A percentile compares a stretch with the other conserved stretches of the same genome.
Conservation (phyloP, 2,888 invertebrate genomes). For the Stenotaenia linearis region DNA sequence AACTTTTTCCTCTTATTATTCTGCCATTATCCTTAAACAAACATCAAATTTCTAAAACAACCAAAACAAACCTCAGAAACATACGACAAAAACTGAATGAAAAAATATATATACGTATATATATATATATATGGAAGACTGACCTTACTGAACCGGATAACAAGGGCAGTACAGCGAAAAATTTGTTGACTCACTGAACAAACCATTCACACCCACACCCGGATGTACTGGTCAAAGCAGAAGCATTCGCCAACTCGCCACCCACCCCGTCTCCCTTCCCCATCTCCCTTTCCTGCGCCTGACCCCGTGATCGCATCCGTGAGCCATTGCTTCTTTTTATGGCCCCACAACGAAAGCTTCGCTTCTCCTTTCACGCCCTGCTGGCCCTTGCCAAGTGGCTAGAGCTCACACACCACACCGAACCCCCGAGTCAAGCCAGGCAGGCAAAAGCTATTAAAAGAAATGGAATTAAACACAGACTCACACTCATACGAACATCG, state of each 20-base stretch:
- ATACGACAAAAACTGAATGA: not conserved
- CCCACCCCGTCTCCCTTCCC: not conserved
- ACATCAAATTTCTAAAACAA: not conserved
- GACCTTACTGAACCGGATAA: slow-evolving; percentile 19
- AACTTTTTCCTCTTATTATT: not conserved
- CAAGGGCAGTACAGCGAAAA: slow-evolving; percentile 14
- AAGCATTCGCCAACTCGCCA: not conserved
- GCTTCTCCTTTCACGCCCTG: slow-evolving; percentile 15
- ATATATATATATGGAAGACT: slow-evolving; percentile 3
- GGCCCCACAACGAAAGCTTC: slow-evolving; percentile 11
- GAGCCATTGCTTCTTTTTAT: slow-evolving; percentile 19
- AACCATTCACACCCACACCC: slow-evolving; percentile 19
- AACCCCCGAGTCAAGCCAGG: not conserved
- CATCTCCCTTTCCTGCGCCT: slow-evolving; percentile 19
- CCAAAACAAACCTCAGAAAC: not conserved
- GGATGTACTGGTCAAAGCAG: slow-evolving; percentile 15
- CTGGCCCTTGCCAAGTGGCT: slow-evolving; percentile 19
- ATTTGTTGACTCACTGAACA: slow-evolving; percentile 19
- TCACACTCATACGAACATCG: not conserved
- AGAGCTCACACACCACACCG: not conserved
- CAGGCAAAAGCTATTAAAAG: slow-evolving; percentile 19
- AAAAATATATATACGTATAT: not conserved
- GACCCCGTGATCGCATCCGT: slow-evolving; percentile 19
- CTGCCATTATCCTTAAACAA: not conserved
- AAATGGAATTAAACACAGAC: slow-evolving; percentile 13